Evolutionary conservation across 1,140 invertebrate species (phyloP).

Genomic region (Dufourea novaeangliae): DNA sequence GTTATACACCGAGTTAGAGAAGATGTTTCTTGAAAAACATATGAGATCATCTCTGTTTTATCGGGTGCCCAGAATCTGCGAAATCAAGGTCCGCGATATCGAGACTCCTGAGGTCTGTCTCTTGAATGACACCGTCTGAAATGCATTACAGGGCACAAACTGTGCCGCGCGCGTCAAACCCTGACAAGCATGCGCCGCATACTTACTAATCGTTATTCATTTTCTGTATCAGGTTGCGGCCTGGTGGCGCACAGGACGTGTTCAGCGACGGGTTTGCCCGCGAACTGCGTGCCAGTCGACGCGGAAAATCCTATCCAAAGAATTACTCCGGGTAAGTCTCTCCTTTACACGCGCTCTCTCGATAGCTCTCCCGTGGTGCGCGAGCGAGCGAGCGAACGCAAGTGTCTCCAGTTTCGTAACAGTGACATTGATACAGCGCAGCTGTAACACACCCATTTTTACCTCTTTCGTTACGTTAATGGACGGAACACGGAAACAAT

Average conservation of each 20-base stretch:
- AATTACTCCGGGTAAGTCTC: constrained; percentile 75
- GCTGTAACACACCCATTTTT: constrained; percentile 31
- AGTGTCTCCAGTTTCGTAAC: constrained; percentile 25
- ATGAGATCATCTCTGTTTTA: too few relatives aligned
- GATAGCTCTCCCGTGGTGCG: neutral
- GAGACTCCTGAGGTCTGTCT: too few relatives aligned
- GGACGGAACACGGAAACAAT: constrained; percentile 53
- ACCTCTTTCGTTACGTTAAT: constrained; percentile 47
- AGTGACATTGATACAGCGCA: constrained; percentile 32
- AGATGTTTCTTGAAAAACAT: too few relatives aligned
- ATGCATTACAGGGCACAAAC: neutral
- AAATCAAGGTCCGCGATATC: too few relatives aligned
- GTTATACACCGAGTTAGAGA: too few relatives aligned
- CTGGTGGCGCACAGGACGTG: constrained; percentile 88
- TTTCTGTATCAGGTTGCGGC: constrained; percentile 84
- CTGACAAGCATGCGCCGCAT: neutral
- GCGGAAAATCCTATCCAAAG: constrained; percentile 72
- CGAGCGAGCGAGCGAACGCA: neutral
- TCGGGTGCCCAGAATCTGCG: too few relatives aligned
- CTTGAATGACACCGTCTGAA: too few relatives aligned
- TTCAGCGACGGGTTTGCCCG: constrained; percentile 84
- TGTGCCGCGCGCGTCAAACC: neutral
- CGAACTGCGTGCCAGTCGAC: constrained; percentile 74
- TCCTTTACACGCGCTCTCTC: neutral
- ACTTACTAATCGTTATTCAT: neutral